These are phyloP conservation scores for Cuculus canorus DNA, from an alignment of 2,797 vertebrate genomes.

Conservation along the genomic window DNA sequence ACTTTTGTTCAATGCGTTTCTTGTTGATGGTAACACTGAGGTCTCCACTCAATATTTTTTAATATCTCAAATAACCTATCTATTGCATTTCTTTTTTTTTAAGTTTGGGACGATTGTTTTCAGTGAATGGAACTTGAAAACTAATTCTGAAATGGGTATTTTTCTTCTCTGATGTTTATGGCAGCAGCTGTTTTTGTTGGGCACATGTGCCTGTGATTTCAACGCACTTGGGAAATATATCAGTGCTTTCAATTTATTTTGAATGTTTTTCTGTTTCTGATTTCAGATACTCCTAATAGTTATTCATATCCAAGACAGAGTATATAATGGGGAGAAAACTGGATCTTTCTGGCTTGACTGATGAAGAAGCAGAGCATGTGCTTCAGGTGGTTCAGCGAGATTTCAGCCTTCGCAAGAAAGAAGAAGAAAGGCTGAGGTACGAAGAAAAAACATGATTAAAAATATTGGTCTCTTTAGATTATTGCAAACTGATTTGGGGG, in stretches of 20 bases:
- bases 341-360: constrained; percentile 93
- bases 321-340: constrained; percentile 91
- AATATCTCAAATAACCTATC: background rate
- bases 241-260: background rate
- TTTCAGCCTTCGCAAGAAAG: constrained; percentile 94
- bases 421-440: constrained; percentile 94
- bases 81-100: background rate
- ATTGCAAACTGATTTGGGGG: background rate
- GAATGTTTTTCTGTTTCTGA: background rate
- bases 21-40: background rate
- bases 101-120: background rate
- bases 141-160: background rate
- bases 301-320: background rate
- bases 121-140: background rate
- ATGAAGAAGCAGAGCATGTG: constrained; percentile 93
- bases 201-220: background rate
- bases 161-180: background rate
- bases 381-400: constrained; percentile 95
- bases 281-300: constrained; percentile 53
- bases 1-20: background rate
- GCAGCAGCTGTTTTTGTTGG: background rate
- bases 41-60: background rate
- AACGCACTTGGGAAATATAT: background rate
- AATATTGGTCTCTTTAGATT: background rate
- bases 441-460: background rate